These are phyloP conservation scores for Brachylomia viminalis DNA, from an alignment of 2,888 invertebrate species.

Conservation along the genomic window DNA sequence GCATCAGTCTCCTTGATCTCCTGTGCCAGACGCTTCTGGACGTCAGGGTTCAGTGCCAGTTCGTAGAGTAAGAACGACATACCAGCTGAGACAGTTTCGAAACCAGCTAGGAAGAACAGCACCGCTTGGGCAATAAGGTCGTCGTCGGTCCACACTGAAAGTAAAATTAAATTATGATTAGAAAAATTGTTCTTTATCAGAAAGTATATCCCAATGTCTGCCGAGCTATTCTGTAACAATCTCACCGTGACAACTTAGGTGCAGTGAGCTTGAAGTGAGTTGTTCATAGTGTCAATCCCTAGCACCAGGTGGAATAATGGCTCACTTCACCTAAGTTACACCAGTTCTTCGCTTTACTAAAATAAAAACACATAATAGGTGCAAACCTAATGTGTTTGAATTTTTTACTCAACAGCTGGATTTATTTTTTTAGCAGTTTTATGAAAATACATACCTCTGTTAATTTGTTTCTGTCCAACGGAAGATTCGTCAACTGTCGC, in stretches of 20 bases:
- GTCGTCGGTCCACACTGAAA: constrained; percentile 80
- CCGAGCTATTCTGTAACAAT: too few species aligned
- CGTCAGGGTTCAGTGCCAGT: constrained; percentile 90
- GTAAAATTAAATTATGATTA: background rate
- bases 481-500: constrained; percentile 82
- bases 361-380: too few species aligned
- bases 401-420: background rate
- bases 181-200: background rate
- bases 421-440: background rate
- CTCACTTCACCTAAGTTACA: too few species aligned
- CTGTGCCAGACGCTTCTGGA: constrained; percentile 88
- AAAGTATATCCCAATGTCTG: background rate
- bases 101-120: constrained; percentile 90
- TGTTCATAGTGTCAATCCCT: too few species aligned
- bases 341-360: background rate
- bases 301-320: too few species aligned
- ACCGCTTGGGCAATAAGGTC: constrained; percentile 87
- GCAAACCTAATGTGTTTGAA: too few species aligned
- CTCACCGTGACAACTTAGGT: too few species aligned
- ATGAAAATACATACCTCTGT: constrained; percentile 65
- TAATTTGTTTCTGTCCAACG: constrained; percentile 72
- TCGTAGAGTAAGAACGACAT: constrained; percentile 90
- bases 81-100: constrained; percentile 85
- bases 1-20: constrained; percentile 88
- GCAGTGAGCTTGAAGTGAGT: too few species aligned